Evolutionary conservation across 2,888 invertebrate genomes (phyloP), one percentile per base, ranked within the genome.

Genomic region (Protodeltote pygarga): DNA sequence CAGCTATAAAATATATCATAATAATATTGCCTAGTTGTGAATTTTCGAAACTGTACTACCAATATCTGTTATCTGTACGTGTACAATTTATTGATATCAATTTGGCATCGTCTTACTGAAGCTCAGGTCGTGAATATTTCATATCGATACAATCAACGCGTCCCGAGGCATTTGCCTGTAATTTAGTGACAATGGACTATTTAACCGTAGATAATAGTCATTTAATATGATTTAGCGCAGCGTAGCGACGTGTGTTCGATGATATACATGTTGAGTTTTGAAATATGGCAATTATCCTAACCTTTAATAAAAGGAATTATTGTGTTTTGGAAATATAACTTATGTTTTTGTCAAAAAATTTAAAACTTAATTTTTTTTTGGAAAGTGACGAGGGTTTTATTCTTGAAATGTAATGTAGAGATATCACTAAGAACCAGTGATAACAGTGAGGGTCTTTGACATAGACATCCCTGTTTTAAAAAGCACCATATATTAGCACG

Each of bases 161-260:
- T 71, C 66, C 66, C 61, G 59, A 63, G 71, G 67, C 71, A 71
- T 73, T 75, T 73, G 68, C 70, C 65, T 65, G 66, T 74, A 78
- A 77, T 76, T 77, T 70, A 74, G 68, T 74, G 65, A 71, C 67
- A 78, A 78, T 73, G 55, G 59, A 62, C 71, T 71, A 69, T 71
- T 70, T 66, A 73, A 65, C 40, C 46, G 40, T 46, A 65, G 68
- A 68, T 72, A 60, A 65, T 58, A 57, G 55, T 58, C 29, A 61
- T 70, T 66, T 62, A 69, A 70, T 65, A 53, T 41, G 46, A 51
- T 57, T 60, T 64, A 40, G 41, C 54, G 42, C 57, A 62, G 40
- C 29, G 35, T 37, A 52, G 28, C 42, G 31, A 62, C 47, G 33
- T 24, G 46, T 41, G 41, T 48, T 42, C 44, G 28, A 35, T 33